Evolutionary conservation across 2,888 invertebrate species (phyloP).

Genomic region (Sylvicola fuscatus): DNA sequence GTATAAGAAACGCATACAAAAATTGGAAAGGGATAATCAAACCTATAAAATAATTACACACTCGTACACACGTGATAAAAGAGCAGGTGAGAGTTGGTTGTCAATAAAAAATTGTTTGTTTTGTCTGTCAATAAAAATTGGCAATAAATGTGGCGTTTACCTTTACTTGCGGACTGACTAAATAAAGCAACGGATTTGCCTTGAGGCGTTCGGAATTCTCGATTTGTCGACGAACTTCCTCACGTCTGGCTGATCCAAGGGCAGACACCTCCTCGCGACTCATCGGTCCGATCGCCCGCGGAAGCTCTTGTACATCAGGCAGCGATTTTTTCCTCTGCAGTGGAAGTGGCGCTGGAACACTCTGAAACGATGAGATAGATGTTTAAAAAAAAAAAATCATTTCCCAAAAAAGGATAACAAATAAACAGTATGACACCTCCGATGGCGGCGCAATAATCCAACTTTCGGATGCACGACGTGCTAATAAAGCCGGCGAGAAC

Average conservation of each 20-base stretch:
- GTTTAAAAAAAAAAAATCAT: not conserved
- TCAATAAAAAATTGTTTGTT: not conserved
- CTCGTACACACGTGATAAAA: no score
- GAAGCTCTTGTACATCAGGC: constrained; percentile 79
- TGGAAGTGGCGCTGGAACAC: constrained; percentile 54
- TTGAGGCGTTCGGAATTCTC: constrained; percentile 82
- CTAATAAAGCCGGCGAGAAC: constrained; percentile 73
- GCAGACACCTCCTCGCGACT: constrained; percentile 89
- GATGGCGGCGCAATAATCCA: constrained; percentile 78
- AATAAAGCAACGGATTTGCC: constrained; percentile 86
- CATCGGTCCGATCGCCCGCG: constrained; percentile 63
- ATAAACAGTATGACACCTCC: constrained; percentile 37
- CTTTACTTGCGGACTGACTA: constrained; percentile 95
- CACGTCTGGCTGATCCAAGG: constrained; percentile 81
- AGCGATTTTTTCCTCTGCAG: constrained; percentile 89
- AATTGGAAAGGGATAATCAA: no score
- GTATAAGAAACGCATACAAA: no score
- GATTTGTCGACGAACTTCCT: constrained; percentile 78
- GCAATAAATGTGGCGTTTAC: constrained; percentile 30
- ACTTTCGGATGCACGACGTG: constrained; percentile 69
- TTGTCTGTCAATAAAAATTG: constrained; percentile 3
- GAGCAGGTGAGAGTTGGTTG: not conserved
- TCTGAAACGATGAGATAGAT: constrained; percentile 30
- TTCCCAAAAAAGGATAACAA: not conserved
- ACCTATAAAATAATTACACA: no score